phyloP scores from a whole-genome alignment of 2,113 vertebrate species.

The Pterocles orientalis region DNA sequence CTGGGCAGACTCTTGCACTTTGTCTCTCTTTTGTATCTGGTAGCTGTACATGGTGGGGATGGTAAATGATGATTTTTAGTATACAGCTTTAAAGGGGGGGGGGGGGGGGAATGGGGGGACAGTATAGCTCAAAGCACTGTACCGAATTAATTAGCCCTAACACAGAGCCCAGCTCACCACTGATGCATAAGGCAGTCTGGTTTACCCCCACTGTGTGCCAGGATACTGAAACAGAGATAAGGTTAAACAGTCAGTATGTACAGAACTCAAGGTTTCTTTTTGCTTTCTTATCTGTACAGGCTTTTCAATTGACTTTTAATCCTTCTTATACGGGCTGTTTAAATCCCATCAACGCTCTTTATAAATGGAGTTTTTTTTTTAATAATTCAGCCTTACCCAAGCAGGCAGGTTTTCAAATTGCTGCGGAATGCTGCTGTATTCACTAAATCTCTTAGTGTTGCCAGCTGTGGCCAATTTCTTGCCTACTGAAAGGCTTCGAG shows the following conservation, averaged over 20 bases:
- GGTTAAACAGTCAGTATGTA: not conserved
- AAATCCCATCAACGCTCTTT: conserved; percentile 30
- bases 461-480: not conserved
- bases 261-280: conserved; percentile 46
- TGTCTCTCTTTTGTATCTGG: not conserved
- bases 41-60: not conserved
- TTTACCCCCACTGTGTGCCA: not conserved
- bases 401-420: conserved; percentile 29
- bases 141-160: not conserved
- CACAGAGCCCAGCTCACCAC: not conserved
- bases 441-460: not conserved
- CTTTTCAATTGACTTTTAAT: conserved; percentile 42
- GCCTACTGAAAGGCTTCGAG: not conserved
- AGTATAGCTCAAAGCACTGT: not conserved
- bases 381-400: conserved; percentile 10
- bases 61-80: not conserved
- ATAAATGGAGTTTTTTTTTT: conserved; percentile 17
- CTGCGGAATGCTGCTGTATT: not conserved
- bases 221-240: not conserved
- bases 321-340: not conserved
- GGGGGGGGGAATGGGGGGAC: not conserved
- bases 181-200: not conserved
- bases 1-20: not conserved
- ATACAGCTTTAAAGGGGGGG: not conserved
- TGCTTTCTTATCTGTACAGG: conserved; percentile 24